Evolutionary conservation across 2,888 invertebrate genomes (phyloP), one percentile per base, ranked within the genome.

Genomic region (Aphidoletes aphidimyza): DNA sequence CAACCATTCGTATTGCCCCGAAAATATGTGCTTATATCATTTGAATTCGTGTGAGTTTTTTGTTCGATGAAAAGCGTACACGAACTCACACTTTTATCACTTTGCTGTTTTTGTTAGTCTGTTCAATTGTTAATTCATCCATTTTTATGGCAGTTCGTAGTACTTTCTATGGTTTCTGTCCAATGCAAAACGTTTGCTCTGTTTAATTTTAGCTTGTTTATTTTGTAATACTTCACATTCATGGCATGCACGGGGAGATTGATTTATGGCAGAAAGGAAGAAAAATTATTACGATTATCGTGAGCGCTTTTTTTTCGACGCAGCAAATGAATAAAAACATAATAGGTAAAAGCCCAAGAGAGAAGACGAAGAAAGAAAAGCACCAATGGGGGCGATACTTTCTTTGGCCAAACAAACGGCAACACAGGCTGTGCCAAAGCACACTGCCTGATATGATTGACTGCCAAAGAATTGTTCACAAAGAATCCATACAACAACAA

Each of bases 261-360:
- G 81, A 81, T 81, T 81, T 81, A 81, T 81, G 37, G 37, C 36
- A 37, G 36, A 81, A 81, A 81, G 36, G 81, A 81, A 81, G 81
- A 81, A 81, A 81, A n/a, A 81, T 81, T 81, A 81, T 81, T 81
- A 81, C 37, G 81, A 81, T 37, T 81, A 81, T 81, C 81, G 37
- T 81, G 81, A n/a, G 69, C 14, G 1, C 78, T 36, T 78, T 19
- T 81, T 37, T n/a, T 81, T 81, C 37, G 54, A 26, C 26, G 34
- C 30, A 9, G 30, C 17, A 69, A 69, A 69, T 30, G 34, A 30
- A 14, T 30, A 17, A 81, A 81, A 81, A 34, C 0, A 69, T 5
- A 69, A 8, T 30, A 14, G 5, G 14, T 5, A 69, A 69, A 69
- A 69, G 34, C 2, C 14, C 3, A 14, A 69, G 14, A 11, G 34